These are phyloP conservation scores for Diarsia brunnea DNA, from an alignment of 2,888 invertebrate species.

Conservation along the genomic window DNA sequence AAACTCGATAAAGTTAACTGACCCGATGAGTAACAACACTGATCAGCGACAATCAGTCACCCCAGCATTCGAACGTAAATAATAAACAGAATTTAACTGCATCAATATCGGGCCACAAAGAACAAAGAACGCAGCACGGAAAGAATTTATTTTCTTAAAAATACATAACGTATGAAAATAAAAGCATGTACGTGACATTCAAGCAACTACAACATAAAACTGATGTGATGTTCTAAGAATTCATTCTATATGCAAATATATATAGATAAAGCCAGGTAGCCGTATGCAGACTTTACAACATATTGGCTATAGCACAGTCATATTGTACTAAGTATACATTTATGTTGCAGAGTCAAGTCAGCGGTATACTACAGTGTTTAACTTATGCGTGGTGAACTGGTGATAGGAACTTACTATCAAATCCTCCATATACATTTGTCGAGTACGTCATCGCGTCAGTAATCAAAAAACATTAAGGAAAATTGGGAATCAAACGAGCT, in stretches of 20 bases:
- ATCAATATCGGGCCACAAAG: constrained; percentile 66
- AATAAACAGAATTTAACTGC: constrained; percentile 72
- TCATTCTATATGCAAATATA: background rate
- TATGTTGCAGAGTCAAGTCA: background rate
- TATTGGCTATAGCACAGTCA: background rate
- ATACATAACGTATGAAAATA: constrained; percentile 16
- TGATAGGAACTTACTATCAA: background rate
- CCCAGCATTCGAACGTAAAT: constrained; percentile 73
- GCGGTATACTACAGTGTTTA: background rate
- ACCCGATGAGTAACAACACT: constrained; percentile 77
- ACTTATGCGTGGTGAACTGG: background rate
- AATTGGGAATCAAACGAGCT: no score
- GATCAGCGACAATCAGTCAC: constrained; percentile 77
- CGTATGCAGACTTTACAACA: constrained; percentile 4
- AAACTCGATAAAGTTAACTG: constrained; percentile 80
- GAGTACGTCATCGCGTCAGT: no score
- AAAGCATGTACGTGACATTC: constrained; percentile 16
- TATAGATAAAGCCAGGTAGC: constrained; percentile 1
- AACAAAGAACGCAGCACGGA: constrained; percentile 67
- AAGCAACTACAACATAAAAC: background rate
- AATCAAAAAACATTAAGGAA: no score
- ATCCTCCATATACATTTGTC: background rate
- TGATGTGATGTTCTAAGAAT: constrained; percentile 20
- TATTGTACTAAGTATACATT: no score
- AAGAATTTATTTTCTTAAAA: constrained; percentile 26